Conservation (phyloP, 2,888 invertebrate genomes). For the Cremastinae sp. region DNA sequence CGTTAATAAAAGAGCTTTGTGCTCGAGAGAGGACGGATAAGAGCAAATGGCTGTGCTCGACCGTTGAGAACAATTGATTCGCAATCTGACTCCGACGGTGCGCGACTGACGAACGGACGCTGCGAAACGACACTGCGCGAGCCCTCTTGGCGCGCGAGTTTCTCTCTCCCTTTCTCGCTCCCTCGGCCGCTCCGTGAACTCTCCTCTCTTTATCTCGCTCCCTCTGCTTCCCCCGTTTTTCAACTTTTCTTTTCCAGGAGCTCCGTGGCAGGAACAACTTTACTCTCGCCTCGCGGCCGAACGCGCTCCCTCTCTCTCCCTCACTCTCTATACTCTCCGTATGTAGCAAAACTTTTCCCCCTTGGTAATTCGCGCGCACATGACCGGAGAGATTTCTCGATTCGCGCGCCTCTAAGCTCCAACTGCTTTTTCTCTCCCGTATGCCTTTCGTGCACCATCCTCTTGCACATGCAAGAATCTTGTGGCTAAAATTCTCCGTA, state of each 20-base stretch:
- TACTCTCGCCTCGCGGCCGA: background rate
- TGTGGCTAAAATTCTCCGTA: too few relatives aligned
- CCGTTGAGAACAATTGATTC: constrained; percentile 55
- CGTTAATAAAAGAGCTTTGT: background rate
- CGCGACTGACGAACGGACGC: constrained; percentile 67
- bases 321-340: background rate
- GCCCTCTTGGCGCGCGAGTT: constrained; percentile 47
- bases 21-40: background rate
- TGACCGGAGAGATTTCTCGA: constrained; percentile 48
- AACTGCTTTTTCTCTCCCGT: constrained; percentile 21
- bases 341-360: constrained; percentile 9
- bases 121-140: constrained; percentile 53
- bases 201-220: constrained; percentile 40
- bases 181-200: constrained; percentile 6
- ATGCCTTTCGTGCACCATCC: too few relatives aligned
- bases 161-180: constrained; percentile 54
- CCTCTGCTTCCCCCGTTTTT: constrained; percentile 22
- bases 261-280: constrained; percentile 12
- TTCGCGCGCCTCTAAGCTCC: constrained; percentile 32
- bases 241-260: background rate
- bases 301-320: background rate
- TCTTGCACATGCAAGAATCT: too few relatives aligned
- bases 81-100: constrained; percentile 63
- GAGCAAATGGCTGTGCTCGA: background rate
- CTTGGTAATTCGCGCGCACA: constrained; percentile 1